Percentiles rank a stretch among this genome's conserved stretches.
phyloP scores from a whole-genome alignment of 2,113 vertebrate genomes.

The Ascaphus truei region DNA sequence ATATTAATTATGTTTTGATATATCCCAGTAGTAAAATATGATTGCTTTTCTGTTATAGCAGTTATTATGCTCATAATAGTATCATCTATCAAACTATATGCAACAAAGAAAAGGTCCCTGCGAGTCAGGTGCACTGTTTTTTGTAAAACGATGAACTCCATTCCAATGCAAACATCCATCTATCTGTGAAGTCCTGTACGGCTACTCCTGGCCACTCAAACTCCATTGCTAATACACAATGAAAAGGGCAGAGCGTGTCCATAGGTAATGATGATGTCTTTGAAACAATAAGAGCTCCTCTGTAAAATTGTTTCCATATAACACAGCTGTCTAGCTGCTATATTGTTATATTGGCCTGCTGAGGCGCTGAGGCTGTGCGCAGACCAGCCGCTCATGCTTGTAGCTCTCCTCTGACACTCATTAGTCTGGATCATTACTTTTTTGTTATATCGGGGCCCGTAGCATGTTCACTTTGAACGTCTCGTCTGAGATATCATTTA shows the following conservation, averaged over 20 bases:
- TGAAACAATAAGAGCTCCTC: not conserved
- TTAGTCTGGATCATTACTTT: not conserved
- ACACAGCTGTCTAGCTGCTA: not conserved
- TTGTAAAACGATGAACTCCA: no score
- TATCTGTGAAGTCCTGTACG: no score
- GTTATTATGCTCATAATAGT: not conserved
- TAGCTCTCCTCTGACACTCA: not conserved
- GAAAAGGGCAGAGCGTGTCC: no score
- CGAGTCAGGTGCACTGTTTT: not conserved
- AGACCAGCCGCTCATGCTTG: not conserved
- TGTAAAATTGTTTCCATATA: not conserved
- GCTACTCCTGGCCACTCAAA: no score
- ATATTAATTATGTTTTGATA: conserved; percentile 5
- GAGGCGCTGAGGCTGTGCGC: not conserved
- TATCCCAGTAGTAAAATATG: not conserved
- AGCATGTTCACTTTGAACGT: not conserved
- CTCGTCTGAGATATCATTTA: no score
- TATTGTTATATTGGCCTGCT: not conserved
- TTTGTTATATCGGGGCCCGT: not conserved
- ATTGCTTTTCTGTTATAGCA: not conserved
- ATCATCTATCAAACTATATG: not conserved
- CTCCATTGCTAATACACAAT: no score
- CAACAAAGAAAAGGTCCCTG: not conserved
- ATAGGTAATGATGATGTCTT: not conserved
- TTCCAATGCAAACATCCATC: no score